phyloP scores from a whole-genome alignment of 1,140 invertebrate genomes.

The Zaprionus inermis region DNA sequence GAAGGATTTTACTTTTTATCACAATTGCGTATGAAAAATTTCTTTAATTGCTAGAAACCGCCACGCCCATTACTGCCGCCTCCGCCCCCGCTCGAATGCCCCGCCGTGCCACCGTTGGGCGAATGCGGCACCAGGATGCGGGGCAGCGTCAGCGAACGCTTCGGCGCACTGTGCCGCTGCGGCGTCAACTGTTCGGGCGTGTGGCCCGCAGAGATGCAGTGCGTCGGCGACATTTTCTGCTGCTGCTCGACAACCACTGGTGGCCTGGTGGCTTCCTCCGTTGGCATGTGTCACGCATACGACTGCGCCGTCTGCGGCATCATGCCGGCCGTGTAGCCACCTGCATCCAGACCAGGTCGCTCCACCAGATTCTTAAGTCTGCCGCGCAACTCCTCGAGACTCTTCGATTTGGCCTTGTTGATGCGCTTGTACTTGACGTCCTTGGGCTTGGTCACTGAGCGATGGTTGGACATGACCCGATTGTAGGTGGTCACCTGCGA shows the following conservation, averaged over 20 bases:
- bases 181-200: conserved; percentile 33
- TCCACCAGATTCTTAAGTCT: conserved; percentile 93
- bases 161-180: conserved; percentile 60
- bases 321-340: conserved; percentile 59
- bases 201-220: conserved; percentile 15
- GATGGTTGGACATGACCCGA: conserved; percentile 94
- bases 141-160: conserved; percentile 73
- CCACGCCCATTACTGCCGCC: conserved; percentile 53
- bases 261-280: conserved; percentile 1
- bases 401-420: conserved; percentile 95
- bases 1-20: conserved; percentile 77
- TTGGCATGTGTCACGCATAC: conserved; percentile 79
- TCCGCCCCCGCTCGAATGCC: conserved; percentile 38
- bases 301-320: conserved; percentile 81
- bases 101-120: conserved; percentile 20
- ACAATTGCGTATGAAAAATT: conserved; percentile 84
- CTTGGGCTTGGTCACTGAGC: conserved; percentile 94
- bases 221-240: not conserved
- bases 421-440: conserved; percentile 95
- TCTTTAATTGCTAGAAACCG: conserved; percentile 83
- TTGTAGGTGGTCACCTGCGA: conserved; percentile 92
- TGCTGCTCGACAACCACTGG: not conserved
- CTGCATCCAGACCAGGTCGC: conserved; percentile 84
- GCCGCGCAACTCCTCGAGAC: conserved; percentile 92
- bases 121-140: conserved; percentile 70